Percentiles rank a stretch among this genome's conserved stretches.
These are phyloP conservation scores for Deilephila elpenor DNA, from an alignment of 2,888 invertebrate species.

Conservation along the genomic window DNA sequence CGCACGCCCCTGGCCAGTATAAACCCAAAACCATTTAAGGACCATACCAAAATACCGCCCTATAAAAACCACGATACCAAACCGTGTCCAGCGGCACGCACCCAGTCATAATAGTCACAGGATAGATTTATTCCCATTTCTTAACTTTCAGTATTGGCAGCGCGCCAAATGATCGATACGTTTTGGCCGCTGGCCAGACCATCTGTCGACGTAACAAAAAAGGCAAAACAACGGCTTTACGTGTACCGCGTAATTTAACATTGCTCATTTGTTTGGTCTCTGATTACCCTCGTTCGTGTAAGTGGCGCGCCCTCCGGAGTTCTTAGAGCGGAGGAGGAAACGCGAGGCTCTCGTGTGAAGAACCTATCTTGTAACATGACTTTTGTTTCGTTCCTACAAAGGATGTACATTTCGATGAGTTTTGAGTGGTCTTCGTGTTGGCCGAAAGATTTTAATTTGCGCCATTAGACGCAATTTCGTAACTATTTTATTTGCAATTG, in stretches of 20 bases:
- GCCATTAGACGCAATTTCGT: too few relatives aligned
- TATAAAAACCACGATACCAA: neutral
- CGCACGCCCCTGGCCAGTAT: too few relatives aligned
- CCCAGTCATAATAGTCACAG: slow-evolving; percentile 31
- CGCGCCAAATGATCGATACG: slow-evolving; percentile 75
- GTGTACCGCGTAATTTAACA: slow-evolving; percentile 54
- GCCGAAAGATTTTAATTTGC: too few relatives aligned
- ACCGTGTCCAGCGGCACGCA: slow-evolving; percentile 17
- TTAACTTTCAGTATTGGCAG: slow-evolving; percentile 66
- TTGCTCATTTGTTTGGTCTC: slow-evolving; percentile 39
- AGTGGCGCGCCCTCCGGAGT: slow-evolving; percentile 13
- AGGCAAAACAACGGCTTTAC: slow-evolving; percentile 50
- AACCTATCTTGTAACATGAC: slow-evolving; percentile 4
- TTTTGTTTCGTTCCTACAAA: neutral
- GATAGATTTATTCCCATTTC: slow-evolving; percentile 68
- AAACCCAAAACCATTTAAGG: too few relatives aligned
- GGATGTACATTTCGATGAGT: too few relatives aligned
- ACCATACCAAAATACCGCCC: neutral
- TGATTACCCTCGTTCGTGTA: slow-evolving; percentile 37
- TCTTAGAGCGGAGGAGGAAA: neutral
- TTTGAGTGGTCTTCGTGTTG: too few relatives aligned
- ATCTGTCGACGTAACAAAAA: slow-evolving; percentile 63
- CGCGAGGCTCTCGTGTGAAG: neutral
- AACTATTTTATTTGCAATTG: too few relatives aligned
- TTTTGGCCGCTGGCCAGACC: slow-evolving; percentile 69